These are phyloP conservation scores for Callorhinus ursinus DNA, from an alignment of 2,113 vertebrate genomes.

Conservation along the genomic window DNA sequence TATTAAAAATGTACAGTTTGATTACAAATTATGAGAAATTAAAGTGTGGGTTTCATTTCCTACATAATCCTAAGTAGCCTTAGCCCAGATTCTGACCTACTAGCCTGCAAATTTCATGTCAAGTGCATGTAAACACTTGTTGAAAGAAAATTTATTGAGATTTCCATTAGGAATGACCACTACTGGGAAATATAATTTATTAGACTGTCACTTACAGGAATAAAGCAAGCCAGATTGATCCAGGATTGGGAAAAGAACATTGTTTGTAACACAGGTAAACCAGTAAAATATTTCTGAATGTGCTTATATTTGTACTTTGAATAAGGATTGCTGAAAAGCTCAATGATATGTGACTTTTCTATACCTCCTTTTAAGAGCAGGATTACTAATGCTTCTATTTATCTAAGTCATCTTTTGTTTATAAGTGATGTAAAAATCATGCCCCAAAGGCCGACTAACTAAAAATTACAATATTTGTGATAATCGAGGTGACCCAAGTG, in stretches of 20 bases:
- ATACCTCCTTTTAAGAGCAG: neutral
- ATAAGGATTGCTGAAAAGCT: neutral
- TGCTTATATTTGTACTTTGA: neutral
- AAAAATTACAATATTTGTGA: conserved; percentile 35
- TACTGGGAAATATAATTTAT: conserved; percentile 55
- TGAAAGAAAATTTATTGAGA: conserved; percentile 40
- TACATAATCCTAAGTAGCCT: conserved; percentile 42
- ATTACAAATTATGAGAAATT: conserved; percentile 29
- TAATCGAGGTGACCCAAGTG: conserved; percentile 29
- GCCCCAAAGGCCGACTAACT: neutral
- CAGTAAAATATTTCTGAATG: conserved; percentile 28
- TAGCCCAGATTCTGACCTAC: neutral
- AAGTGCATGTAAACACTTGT: conserved; percentile 45
- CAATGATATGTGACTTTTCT: neutral
- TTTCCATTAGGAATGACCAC: neutral
- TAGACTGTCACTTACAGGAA: neutral
- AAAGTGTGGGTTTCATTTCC: conserved; percentile 47
- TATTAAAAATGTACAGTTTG: neutral
- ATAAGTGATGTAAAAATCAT: neutral
- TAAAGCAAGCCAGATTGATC: conserved; percentile 47
- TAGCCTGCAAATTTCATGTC: conserved; percentile 20
- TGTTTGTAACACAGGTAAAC: neutral
- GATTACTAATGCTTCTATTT: neutral
- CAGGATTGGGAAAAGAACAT: conserved; percentile 8
- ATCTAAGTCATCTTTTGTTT: neutral